Evolutionary conservation across 2,888 invertebrate species (phyloP).

Genomic region (Orthosia gothica): DNA sequence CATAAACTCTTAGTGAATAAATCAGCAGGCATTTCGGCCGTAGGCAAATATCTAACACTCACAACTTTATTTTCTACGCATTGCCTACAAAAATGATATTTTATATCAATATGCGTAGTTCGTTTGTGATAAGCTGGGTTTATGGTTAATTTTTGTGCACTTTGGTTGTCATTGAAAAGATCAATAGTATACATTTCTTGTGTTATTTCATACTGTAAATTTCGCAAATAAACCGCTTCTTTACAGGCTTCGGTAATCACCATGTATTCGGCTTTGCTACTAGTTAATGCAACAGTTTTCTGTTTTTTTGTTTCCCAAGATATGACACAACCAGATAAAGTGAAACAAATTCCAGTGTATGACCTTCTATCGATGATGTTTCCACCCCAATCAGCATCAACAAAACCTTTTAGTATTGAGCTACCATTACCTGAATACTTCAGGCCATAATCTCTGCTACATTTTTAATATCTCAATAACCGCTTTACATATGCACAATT

Average conservation of each 20-base stretch:
- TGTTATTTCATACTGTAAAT: neutral
- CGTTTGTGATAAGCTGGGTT: too few relatives aligned
- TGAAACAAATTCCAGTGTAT: too few relatives aligned
- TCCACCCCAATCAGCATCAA: neutral
- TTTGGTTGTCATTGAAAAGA: too few relatives aligned
- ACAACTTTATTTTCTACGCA: neutral
- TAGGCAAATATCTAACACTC: neutral
- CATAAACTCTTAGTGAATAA: neutral
- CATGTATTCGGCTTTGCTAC: neutral
- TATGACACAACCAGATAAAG: too few relatives aligned
- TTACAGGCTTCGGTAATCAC: neutral
- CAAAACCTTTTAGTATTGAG: neutral
- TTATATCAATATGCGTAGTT: neutral
- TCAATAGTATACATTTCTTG: too few relatives aligned
- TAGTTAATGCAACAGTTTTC: too few relatives aligned
- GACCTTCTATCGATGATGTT: too few relatives aligned
- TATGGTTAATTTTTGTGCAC: neutral
- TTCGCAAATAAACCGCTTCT: too few relatives aligned
- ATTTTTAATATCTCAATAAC: neutral
- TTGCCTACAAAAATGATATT: neutral
- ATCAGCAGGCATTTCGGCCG: neutral
- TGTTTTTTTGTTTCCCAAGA: too few relatives aligned
- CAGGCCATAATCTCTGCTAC: neutral
- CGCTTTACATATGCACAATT: neutral
- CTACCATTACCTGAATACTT: neutral